Percentiles rank a stretch among this genome's conserved stretches.
phyloP scores from a whole-genome alignment of 2,888 invertebrate species.

The Cephonodes hylas region DNA sequence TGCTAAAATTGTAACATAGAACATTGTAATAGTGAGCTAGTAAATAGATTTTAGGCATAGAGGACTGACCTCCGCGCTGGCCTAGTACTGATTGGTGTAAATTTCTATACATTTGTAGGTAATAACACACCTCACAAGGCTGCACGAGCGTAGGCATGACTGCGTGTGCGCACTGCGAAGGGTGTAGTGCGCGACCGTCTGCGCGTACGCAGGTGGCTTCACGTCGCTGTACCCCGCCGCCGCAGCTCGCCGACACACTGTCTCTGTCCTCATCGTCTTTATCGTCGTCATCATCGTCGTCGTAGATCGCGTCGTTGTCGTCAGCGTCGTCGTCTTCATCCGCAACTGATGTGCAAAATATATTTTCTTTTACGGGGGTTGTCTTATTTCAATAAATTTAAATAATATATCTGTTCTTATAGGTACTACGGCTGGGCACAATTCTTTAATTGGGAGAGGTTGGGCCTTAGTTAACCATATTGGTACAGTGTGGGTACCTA shows the following conservation, averaged over 20 bases:
- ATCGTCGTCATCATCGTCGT: slow-evolving; percentile 59
- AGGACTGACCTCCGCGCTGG: too few relatives aligned
- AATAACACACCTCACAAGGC: slow-evolving; percentile 67
- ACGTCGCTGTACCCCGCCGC: slow-evolving; percentile 81
- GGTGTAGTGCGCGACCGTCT: slow-evolving; percentile 69
- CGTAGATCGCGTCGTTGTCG: slow-evolving; percentile 63
- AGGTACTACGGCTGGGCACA: too few relatives aligned
- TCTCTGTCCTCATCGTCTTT: slow-evolving; percentile 45
- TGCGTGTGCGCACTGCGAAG: slow-evolving; percentile 74
- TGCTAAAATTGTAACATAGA: too few relatives aligned
- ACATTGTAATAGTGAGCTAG: too few relatives aligned
- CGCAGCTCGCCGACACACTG: slow-evolving; percentile 66
- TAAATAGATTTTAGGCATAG: too few relatives aligned
- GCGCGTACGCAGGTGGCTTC: slow-evolving; percentile 79
- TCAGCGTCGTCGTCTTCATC: slow-evolving; percentile 61
- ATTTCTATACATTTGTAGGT: too few relatives aligned
- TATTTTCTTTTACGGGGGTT: neutral
- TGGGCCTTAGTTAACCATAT: too few relatives aligned
- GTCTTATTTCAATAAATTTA: neutral
- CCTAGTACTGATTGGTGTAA: too few relatives aligned
- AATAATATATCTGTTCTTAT: neutral
- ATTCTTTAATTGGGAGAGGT: too few relatives aligned
- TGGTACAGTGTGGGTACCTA: too few relatives aligned
- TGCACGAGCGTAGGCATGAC: slow-evolving; percentile 78
- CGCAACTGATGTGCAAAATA: slow-evolving; percentile 33